A percentile compares a stretch with the other conserved stretches of the same genome.
These are phyloP conservation scores for Gallinago paraguaiae DNA, from an alignment of 2,113 vertebrate genomes.

Conservation along the genomic window DNA sequence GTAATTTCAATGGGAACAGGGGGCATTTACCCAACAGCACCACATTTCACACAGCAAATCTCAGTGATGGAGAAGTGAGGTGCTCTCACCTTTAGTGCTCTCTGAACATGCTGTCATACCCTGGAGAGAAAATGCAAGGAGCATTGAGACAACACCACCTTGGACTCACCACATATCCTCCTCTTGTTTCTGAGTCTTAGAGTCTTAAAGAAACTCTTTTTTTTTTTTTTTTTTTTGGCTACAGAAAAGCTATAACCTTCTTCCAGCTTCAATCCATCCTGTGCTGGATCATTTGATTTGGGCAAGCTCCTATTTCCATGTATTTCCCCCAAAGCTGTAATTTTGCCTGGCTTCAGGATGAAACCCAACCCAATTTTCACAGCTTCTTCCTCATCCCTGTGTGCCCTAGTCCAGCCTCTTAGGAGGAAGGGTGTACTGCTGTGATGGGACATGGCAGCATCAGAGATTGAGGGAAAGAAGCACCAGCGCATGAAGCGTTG, in stretches of 20 bases:
- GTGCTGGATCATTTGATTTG: not conserved
- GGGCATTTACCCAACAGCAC: not conserved
- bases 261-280: not conserved
- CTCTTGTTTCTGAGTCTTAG: not conserved
- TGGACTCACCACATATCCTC: not conserved
- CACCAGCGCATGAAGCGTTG: not conserved
- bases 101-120: not conserved
- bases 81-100: rapidly evolving
- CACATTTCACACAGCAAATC: not conserved
- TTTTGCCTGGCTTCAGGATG: not conserved
- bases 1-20: not conserved
- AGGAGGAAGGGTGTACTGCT: not conserved
- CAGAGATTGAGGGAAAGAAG: not conserved
- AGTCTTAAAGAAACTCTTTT: not conserved
- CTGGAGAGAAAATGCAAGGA: not conserved
- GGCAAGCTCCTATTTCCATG: not conserved
- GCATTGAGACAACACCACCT: not conserved
- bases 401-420: not conserved
- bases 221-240: not conserved
- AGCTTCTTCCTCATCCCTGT: not conserved
- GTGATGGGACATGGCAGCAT: not conserved
- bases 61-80: not conserved
- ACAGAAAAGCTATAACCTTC: not conserved
- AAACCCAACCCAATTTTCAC: not conserved
- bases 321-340: not conserved